A percentile compares a stretch with the other conserved stretches of the same genome.
Evolutionary conservation across 37 sponge, comb jelly and placozoan species (phyloP).

Genomic region (Hexactinellida sp.): DNA sequence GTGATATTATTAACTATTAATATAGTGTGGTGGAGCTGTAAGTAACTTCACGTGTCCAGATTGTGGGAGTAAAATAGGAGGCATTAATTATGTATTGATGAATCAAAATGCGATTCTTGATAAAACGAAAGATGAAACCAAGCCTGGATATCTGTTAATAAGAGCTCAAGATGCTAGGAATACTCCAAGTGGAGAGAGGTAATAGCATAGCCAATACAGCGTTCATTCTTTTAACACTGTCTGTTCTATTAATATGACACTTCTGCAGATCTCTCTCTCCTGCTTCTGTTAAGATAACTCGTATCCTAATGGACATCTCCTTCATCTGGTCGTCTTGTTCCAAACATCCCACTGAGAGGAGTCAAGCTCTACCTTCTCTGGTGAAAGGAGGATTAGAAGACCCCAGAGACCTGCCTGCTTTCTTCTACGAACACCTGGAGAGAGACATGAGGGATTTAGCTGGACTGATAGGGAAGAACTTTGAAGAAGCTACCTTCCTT

Average conservation of each 20-base stretch:
- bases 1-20: too few species aligned
- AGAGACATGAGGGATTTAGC: constrained; percentile 34
- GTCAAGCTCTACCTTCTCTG: not conserved
- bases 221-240: not conserved
- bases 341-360: not conserved
- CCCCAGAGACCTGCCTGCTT: constrained; percentile 18
- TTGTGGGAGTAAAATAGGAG: constrained; percentile 10
- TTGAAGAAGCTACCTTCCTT: constrained; percentile 39
- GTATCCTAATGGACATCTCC: not conserved
- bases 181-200: not conserved
- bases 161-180: not conserved
- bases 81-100: not conserved
- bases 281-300: not conserved
- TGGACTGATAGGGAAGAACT: constrained; percentile 11
- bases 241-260: not conserved
- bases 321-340: constrained; percentile 10
- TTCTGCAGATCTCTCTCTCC: not conserved
- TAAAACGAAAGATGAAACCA: not conserved
- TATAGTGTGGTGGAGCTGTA: not conserved
- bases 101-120: not conserved
- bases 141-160: not conserved
- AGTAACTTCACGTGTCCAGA: not conserved
- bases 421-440: constrained; percentile 55
- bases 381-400: not conserved
- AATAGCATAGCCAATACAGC: not conserved